Percentiles rank a stretch among this genome's conserved stretches.
Evolutionary conservation across 2,888 invertebrate species (phyloP).

Genomic region (Hartigia nigra): DNA sequence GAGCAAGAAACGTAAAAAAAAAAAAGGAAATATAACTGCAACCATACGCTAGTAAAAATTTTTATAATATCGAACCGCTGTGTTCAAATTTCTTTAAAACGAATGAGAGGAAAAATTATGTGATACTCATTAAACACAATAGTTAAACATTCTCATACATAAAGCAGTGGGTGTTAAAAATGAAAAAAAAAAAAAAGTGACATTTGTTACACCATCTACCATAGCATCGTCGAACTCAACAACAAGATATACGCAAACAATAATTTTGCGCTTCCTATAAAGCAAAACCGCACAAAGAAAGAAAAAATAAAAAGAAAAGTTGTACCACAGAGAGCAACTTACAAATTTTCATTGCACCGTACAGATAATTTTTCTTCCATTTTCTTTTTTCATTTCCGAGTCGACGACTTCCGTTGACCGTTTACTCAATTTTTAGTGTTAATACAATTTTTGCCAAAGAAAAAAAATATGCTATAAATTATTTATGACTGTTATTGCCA

Average conservation of each 20-base stretch:
- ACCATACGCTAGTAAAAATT: conserved; percentile 38
- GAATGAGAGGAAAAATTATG: conserved; percentile 15
- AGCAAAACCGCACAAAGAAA: not conserved
- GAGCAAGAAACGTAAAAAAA: conserved; percentile 11
- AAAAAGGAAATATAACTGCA: conserved; percentile 24
- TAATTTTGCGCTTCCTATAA: not conserved
- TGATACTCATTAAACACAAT: conserved; percentile 16
- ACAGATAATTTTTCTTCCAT: not conserved
- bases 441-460: not conserved
- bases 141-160: conserved; percentile 14
- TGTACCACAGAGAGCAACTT: no score
- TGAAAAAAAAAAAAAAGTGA: not conserved
- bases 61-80: conserved; percentile 45
- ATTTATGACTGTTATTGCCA: not conserved
- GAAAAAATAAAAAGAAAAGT: not conserved
- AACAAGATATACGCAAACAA: not conserved
- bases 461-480: not conserved
- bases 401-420: not conserved
- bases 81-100: conserved; percentile 45
- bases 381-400: not conserved
- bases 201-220: not conserved
- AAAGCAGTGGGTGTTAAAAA: not conserved
- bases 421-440: not conserved
- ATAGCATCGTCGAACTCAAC: not conserved
- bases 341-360: not conserved